Evolutionary conservation across 2,888 invertebrate species (phyloP).

Genomic region (Spilarctia lutea): DNA sequence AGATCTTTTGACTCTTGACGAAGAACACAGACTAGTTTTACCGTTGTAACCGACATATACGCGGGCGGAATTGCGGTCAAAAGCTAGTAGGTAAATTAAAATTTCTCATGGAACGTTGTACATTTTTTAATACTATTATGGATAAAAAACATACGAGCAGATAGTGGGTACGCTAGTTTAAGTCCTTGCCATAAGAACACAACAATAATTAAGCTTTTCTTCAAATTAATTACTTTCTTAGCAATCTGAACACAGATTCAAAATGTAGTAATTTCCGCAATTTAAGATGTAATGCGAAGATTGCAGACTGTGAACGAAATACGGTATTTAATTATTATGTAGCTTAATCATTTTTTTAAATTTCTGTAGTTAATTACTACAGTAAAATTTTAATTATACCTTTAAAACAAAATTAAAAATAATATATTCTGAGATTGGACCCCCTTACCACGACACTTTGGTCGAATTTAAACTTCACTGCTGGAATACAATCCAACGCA

Average conservation of each 20-base stretch:
- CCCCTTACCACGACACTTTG: neutral
- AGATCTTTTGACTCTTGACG: too few species aligned
- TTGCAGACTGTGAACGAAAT: constrained; percentile 10
- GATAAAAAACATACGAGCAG: neutral
- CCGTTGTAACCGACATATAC: too few species aligned
- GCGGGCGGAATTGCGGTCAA: too few species aligned
- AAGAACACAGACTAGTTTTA: too few species aligned
- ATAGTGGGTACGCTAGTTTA: neutral
- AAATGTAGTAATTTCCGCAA: constrained; percentile 19
- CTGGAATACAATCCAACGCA: neutral
- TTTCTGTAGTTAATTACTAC: neutral
- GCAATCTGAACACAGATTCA: constrained; percentile 20
- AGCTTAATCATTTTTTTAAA: constrained; percentile 8
- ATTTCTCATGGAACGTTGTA: too few species aligned
- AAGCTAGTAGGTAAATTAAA: too few species aligned
- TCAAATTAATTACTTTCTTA: constrained; percentile 26
- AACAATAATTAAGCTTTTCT: neutral
- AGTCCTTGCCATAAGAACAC: neutral
- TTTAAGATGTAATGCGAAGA: constrained; percentile 9
- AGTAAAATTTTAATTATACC: neutral
- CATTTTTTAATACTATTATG: too few species aligned
- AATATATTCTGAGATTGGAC: too few species aligned
- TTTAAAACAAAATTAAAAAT: neutral
- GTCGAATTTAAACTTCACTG: neutral
- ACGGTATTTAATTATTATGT: constrained; percentile 10